These are phyloP conservation scores for Dinomys branickii DNA, from an alignment of 2,113 vertebrate species.

Conservation along the genomic window DNA sequence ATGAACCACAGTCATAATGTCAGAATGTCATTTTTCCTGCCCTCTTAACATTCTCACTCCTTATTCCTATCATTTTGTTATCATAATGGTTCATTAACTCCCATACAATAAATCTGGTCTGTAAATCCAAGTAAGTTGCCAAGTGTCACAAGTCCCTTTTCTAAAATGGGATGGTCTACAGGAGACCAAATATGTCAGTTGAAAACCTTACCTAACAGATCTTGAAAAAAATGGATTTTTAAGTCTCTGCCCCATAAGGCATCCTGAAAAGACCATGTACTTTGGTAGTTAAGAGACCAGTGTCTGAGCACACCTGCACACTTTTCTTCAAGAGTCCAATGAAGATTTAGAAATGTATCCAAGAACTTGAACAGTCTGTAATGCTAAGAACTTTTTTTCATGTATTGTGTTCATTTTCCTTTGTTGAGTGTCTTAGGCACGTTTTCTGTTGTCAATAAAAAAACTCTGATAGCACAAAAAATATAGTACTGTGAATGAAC, in stretches of 20 bases:
- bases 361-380: background rate
- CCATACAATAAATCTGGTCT: background rate
- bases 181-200: background rate
- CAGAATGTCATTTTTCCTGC: background rate
- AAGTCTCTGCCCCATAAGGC: background rate
- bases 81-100: background rate
- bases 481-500: background rate
- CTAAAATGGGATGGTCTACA: background rate
- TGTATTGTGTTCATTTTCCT: background rate
- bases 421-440: background rate
- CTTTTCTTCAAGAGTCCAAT: background rate
- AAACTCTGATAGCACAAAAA: background rate
- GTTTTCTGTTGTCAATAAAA: background rate
- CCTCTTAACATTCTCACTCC: background rate
- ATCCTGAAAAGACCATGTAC: background rate
- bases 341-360: background rate
- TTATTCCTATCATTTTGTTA: background rate
- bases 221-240: background rate
- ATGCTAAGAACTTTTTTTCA: background rate
- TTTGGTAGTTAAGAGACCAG: background rate
- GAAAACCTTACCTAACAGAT: background rate
- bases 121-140: background rate
- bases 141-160: background rate
- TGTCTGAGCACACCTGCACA: background rate
- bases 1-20: background rate